Percentiles rank a stretch among this genome's conserved stretches.
Conservation (phyloP, 2,888 invertebrate species). For the Cheilosia pagana region DNA sequence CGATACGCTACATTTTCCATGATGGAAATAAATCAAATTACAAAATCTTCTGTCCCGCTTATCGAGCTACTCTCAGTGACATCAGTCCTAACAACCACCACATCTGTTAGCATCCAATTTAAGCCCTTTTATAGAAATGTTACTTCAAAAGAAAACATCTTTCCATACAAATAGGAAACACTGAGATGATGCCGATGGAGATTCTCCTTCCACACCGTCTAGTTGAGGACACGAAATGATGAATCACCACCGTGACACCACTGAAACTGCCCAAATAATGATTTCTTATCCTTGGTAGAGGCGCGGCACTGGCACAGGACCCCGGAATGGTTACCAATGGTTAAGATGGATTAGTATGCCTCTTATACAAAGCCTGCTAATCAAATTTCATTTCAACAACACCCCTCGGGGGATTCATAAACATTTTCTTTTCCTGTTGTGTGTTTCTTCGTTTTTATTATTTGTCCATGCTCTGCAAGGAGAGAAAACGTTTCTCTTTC, state of each 20-base stretch:
- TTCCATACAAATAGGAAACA: slow-evolving; percentile 2
- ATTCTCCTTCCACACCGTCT: slow-evolving; percentile 14
- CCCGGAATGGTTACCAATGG: slow-evolving; percentile 57
- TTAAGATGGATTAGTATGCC: slow-evolving; percentile 72
- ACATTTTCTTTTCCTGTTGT: slow-evolving; percentile 32
- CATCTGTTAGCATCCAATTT: slow-evolving; percentile 56
- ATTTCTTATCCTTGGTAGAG: slow-evolving; percentile 53
- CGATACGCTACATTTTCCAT: background rate
- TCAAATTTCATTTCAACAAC: slow-evolving; percentile 74
- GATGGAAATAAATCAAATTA: background rate
- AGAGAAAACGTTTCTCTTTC: slow-evolving; percentile 56
- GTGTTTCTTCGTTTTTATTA: background rate
- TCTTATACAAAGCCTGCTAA: slow-evolving; percentile 71
- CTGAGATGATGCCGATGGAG: background rate
- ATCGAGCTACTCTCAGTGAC: background rate
- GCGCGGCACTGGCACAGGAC: background rate
- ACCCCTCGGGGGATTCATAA: slow-evolving; percentile 70
- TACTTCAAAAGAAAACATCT: slow-evolving; percentile 7
- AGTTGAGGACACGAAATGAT: slow-evolving; percentile 53
- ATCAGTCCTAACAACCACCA: slow-evolving; percentile 1
- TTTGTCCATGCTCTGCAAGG: background rate
- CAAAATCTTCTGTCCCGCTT: background rate
- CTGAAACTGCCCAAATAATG: slow-evolving; percentile 56
- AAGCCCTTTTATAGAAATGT: slow-evolving; percentile 23
- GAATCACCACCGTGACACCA: slow-evolving; percentile 46